These are phyloP conservation scores for Drosophila rubida DNA, from an alignment of 2,888 invertebrate species.

Conservation along the genomic window DNA sequence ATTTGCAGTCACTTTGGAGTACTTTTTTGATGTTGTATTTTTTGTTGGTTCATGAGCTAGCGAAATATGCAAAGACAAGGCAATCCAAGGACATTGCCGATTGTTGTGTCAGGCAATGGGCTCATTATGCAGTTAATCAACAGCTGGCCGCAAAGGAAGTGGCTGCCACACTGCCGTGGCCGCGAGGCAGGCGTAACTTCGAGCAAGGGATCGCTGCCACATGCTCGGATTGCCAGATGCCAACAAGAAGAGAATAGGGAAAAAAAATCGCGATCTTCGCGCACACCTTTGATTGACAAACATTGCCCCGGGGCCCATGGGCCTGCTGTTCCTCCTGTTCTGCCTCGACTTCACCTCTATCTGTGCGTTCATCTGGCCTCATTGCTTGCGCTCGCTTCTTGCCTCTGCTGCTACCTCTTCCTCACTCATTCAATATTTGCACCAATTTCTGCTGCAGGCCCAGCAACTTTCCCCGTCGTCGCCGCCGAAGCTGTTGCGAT, in stretches of 20 bases:
- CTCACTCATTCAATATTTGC: slow-evolving; percentile 42
- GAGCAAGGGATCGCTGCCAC: slow-evolving; percentile 18
- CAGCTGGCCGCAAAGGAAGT: slow-evolving; percentile 76
- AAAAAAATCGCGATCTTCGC: slow-evolving; percentile 51
- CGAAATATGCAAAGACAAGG: slow-evolving; percentile 39
- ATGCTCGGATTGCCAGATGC: slow-evolving; percentile 50
- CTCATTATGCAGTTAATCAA: slow-evolving; percentile 74
- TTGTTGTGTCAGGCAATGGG: neutral
- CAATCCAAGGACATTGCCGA: slow-evolving; percentile 20
- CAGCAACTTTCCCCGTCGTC: slow-evolving; percentile 56
- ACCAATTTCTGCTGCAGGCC: slow-evolving; percentile 50
- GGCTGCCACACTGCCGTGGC: slow-evolving; percentile 45
- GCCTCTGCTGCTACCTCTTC: slow-evolving; percentile 10
- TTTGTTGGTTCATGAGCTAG: neutral
- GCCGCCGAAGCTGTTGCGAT: slow-evolving; percentile 29
- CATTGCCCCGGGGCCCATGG: slow-evolving; percentile 45
- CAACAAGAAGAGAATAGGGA: slow-evolving; percentile 2
- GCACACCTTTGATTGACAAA: slow-evolving; percentile 68
- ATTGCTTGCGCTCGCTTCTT: neutral
- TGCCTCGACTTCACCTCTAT: slow-evolving; percentile 1
- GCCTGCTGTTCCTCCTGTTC: slow-evolving; percentile 11
- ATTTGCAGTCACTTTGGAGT: neutral
- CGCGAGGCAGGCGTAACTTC: slow-evolving; percentile 13
- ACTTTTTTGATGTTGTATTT: too few species aligned
- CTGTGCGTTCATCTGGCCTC: neutral